These are phyloP conservation scores for Meteorus colon DNA, from an alignment of 2,888 invertebrate species.

Conservation along the genomic window DNA sequence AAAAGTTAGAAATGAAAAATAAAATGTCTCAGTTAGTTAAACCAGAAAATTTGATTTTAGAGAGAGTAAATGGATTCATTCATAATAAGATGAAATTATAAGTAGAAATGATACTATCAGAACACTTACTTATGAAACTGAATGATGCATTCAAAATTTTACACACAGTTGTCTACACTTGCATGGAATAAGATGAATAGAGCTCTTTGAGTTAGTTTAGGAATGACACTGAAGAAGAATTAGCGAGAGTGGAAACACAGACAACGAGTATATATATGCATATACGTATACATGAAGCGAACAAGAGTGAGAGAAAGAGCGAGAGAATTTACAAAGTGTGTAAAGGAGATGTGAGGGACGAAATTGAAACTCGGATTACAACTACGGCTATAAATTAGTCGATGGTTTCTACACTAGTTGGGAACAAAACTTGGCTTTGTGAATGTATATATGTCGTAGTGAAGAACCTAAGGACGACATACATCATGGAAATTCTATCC, in stretches of 20 bases:
- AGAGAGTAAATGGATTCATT: no score
- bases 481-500: constrained; percentile 26
- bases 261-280: not conserved
- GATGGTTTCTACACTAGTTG: constrained; percentile 60
- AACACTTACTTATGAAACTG: no score
- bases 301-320: constrained; percentile 32
- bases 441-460: constrained; percentile 31
- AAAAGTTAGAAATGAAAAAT: no score
- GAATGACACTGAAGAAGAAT: constrained; percentile 13
- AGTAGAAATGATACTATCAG: no score
- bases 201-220: not conserved
- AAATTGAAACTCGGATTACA: constrained; percentile 65
- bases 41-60: no score
- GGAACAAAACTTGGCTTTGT: constrained; percentile 54
- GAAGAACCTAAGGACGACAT: constrained; percentile 35
- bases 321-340: constrained; percentile 28
- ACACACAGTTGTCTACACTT: no score
- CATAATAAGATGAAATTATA: no score
- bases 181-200: not conserved
- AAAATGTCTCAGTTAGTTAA: no score
- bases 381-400: constrained; percentile 65
- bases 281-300: not conserved
- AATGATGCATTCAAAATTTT: no score
- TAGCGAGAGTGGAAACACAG: not conserved
- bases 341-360: constrained; percentile 41